These are phyloP conservation scores for Zaprionus camerounensis DNA, from an alignment of 1,140 invertebrate genomes.

Conservation along the genomic window DNA sequence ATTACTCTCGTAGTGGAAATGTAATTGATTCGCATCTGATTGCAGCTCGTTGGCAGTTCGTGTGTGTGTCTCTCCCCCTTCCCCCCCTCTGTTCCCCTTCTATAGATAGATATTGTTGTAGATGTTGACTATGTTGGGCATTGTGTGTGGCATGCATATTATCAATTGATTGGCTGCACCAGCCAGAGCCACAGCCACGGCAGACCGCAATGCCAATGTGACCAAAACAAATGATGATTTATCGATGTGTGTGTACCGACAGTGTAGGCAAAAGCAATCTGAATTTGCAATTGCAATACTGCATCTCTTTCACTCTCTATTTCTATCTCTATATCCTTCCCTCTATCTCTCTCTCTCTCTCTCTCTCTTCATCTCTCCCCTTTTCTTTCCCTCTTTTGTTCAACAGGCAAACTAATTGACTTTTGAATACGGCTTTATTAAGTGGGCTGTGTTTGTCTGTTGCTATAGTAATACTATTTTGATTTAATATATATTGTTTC, in stretches of 20 bases:
- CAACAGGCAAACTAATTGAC: conserved; percentile 6
- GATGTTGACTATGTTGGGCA: background rate
- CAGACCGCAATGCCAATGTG: conserved; percentile 29
- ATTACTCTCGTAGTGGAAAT: conserved; percentile 36
- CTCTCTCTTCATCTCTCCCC: background rate
- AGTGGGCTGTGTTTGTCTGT: background rate
- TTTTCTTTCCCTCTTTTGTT: background rate
- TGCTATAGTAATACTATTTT: background rate
- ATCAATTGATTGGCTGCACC: conserved; percentile 33
- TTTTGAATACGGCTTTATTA: conserved; percentile 1
- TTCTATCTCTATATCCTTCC: no score
- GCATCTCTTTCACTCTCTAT: background rate
- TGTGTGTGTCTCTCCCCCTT: no score
- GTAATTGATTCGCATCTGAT: conserved; percentile 67
- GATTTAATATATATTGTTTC: background rate
- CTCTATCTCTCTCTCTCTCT: background rate
- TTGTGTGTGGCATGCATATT: conserved; percentile 19
- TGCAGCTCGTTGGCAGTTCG: conserved; percentile 13
- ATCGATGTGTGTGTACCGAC: conserved; percentile 18
- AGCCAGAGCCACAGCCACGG: conserved; percentile 9
- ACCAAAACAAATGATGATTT: conserved; percentile 40
- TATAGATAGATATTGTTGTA: conserved; percentile 4
- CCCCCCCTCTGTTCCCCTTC: background rate
- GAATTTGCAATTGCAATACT: background rate
- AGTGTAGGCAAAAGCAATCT: background rate